Conservation (phyloP, 1,140 invertebrate genomes). For the Cylas formicarius region DNA sequence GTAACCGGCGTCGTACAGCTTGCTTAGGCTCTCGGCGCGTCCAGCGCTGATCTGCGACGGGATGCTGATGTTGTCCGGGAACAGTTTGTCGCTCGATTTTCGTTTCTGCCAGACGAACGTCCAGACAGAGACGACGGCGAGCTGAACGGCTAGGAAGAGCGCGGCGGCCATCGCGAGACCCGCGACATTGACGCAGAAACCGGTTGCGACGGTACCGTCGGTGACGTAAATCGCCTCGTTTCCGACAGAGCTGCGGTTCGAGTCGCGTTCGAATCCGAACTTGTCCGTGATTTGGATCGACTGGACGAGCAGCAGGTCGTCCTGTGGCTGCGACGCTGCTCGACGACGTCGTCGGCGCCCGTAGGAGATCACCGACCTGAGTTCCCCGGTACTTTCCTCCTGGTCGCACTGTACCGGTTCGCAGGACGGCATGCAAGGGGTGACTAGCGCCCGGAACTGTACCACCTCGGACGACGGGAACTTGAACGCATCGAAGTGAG, state of each 20-base stretch:
- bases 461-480: slow-evolving; percentile 92
- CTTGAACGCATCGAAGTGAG: slow-evolving; percentile 92
- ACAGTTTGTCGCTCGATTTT: slow-evolving; percentile 50
- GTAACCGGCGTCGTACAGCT: slow-evolving; percentile 74
- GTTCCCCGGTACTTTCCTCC: slow-evolving; percentile 69
- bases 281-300: slow-evolving; percentile 89
- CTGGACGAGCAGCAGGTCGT: slow-evolving; percentile 78
- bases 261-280: slow-evolving; percentile 67
- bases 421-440: slow-evolving; percentile 86
- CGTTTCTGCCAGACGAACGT: slow-evolving; percentile 75
- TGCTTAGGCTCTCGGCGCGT: slow-evolving; percentile 72
- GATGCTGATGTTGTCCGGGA: slow-evolving; percentile 47
- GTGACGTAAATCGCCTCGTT: slow-evolving; percentile 45
- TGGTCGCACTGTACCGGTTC: slow-evolving; percentile 83
- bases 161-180: slow-evolving; percentile 75
- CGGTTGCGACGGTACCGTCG: slow-evolving; percentile 37
- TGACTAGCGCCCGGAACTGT: slow-evolving; percentile 88
- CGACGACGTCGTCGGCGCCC: slow-evolving; percentile 63
- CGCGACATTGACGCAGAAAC: slow-evolving; percentile 66
- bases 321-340: slow-evolving; percentile 44
- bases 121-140: slow-evolving; percentile 75
- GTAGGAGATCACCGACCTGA: slow-evolving; percentile 72
- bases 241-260: slow-evolving; percentile 39
- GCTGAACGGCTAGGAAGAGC: slow-evolving; percentile 73
- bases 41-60: slow-evolving; percentile 49